Evolutionary conservation across 2,888 invertebrate species (phyloP).

Genomic region (Lysandra coridon): DNA sequence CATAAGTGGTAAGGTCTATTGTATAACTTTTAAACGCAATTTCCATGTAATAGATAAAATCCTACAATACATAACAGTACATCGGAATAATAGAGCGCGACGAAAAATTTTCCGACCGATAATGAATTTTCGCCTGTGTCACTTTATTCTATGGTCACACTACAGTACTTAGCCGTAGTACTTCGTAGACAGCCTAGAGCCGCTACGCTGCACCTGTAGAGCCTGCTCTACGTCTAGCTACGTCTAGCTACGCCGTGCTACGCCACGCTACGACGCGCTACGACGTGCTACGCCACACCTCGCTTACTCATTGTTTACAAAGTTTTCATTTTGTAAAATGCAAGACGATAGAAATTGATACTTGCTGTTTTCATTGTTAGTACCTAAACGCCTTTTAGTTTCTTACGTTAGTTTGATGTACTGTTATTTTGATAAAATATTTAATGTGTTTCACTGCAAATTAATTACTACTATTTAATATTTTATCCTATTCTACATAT

Average conservation of each 20-base stretch:
- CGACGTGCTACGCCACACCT: background rate
- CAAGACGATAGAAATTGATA: background rate
- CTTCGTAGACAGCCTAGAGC: background rate
- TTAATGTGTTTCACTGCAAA: too few relatives aligned
- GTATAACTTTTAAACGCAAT: too few relatives aligned
- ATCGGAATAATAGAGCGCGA: too few relatives aligned
- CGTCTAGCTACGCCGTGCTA: background rate
- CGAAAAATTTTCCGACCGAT: too few relatives aligned
- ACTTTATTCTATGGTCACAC: background rate
- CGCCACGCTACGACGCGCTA: background rate
- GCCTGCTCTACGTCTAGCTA: background rate
- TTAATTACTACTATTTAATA: too few relatives aligned
- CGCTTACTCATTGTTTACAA: background rate
- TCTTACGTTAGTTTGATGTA: too few relatives aligned
- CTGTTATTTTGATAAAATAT: too few relatives aligned
- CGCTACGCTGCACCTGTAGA: conserved; percentile 9
- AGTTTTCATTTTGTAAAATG: background rate
- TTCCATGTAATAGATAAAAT: too few relatives aligned
- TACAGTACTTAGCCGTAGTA: background rate
- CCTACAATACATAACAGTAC: too few relatives aligned
- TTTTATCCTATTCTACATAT: too few relatives aligned
- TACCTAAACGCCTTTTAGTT: too few relatives aligned
- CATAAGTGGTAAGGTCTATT: too few relatives aligned
- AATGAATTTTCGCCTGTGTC: background rate
- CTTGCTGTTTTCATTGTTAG: background rate